phyloP scores from a whole-genome alignment of 2,888 invertebrate genomes.

The Parapristionchus giblindavisi region DNA sequence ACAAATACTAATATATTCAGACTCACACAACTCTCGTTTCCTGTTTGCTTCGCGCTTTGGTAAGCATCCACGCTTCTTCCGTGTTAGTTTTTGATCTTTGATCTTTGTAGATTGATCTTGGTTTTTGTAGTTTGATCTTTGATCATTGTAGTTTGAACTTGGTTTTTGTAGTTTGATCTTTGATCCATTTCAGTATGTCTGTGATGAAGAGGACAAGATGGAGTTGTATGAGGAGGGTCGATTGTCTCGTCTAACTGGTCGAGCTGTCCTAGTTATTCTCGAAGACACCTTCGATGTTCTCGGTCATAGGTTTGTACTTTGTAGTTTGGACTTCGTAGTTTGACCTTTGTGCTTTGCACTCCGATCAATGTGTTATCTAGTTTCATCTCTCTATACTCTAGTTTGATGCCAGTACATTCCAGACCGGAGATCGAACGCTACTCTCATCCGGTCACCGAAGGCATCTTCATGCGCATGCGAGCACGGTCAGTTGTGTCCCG shows the following conservation, averaged over 20 bases:
- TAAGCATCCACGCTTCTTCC: slow-evolving; percentile 60
- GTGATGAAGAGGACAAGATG: slow-evolving; percentile 66
- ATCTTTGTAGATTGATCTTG: too few relatives aligned
- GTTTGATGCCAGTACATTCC: too few relatives aligned
- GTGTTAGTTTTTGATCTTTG: slow-evolving; percentile 48
- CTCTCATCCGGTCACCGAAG: slow-evolving; percentile 32
- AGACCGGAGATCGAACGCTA: slow-evolving; percentile 38
- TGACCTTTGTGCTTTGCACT: too few relatives aligned
- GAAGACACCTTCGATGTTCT: slow-evolving; percentile 50
- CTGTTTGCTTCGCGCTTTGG: slow-evolving; percentile 51
- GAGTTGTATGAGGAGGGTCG: slow-evolving; percentile 56
- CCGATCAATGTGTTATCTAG: too few relatives aligned
- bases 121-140: too few relatives aligned
- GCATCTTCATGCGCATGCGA: slow-evolving; percentile 25
- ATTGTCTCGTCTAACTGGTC: slow-evolving; percentile 46
- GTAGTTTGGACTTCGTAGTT: too few relatives aligned
- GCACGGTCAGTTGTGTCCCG: too few relatives aligned
- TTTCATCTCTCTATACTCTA: too few relatives aligned
- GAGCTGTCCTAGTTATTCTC: slow-evolving; percentile 49
- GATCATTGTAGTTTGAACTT: too few relatives aligned
- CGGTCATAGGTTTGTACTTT: slow-evolving; percentile 36
- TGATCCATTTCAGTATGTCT: slow-evolving; percentile 56
- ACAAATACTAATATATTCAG: too few relatives aligned
- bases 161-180: not conserved
- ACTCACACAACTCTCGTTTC: slow-evolving; percentile 27